Evolutionary conservation across 2,113 vertebrate species (phyloP), one percentile per base, ranked within the genome.

Genomic region (Pongo pygmaeus): DNA sequence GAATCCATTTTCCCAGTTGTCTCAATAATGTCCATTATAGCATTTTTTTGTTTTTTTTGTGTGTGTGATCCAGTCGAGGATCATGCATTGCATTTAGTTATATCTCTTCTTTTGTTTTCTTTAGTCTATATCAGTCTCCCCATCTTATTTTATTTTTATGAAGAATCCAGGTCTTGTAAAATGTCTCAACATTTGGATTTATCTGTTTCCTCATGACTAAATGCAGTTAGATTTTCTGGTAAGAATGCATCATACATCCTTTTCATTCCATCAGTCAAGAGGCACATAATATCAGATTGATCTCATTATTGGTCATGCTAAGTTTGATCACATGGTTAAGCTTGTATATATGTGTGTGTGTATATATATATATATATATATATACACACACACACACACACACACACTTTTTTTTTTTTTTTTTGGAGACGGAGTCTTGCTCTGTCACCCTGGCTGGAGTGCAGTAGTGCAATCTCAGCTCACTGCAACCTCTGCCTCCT

Each of bases 121-220:
- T 89, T 78, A 74, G 85, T 64, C 79, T 75, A 35, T 7, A 46
- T 77, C 59, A 48, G 27, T 90, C n/a, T 89, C 27, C 75, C 20
- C 52, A 13, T 7, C 9, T 43, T 22, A 20, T n/a, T 38, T 87
- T 40, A 52, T 46, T 27, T 59, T 30, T 61, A 70, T 89, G 59
- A 84, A 84, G 92, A 92, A 77, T 86, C 40, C 46, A 86, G 59
- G 43, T 83, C 43, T 74, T 92, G 20, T 85, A 92, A 64, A 88
- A 69, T 79, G 13, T 83, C 43, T 43, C 52, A 84, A 14, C 46
- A 80, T 91, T 75, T 93, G n/a, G 40, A 61, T 78, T 96, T 96
- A 32, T 81, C 35, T 90, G 25, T 90, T 96, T 93, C 25, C 48
- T 94, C 46, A 46, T 79, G 17, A 87, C 52, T 87, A 75, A 32